Evolutionary conservation across 2,113 vertebrate genomes (phyloP).

Genomic region (Thalassoma bifasciatum): DNA sequence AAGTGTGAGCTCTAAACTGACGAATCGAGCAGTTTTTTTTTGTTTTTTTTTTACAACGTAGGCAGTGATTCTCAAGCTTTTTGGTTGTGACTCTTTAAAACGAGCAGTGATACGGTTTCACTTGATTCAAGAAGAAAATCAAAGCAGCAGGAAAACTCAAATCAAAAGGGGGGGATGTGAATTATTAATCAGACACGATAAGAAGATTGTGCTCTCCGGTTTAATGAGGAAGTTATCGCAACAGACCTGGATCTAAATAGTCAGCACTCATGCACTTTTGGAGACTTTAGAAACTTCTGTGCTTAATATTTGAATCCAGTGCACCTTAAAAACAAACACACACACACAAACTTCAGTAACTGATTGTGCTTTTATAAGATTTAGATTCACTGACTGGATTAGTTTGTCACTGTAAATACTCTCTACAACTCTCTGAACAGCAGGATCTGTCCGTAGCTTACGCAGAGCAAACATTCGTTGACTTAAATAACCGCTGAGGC

Average conservation of each 20-base stretch:
- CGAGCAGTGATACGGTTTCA: too few relatives aligned
- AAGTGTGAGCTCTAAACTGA: slow-evolving; percentile 72
- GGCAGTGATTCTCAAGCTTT: slow-evolving; percentile 23
- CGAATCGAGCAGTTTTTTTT: not conserved
- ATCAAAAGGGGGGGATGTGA: not conserved
- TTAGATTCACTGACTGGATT: slow-evolving; percentile 1
- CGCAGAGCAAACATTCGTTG: slow-evolving; percentile 19
- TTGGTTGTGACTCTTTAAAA: slow-evolving; percentile 24
- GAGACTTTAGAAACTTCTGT: slow-evolving; percentile 52
- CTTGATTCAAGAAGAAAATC: too few relatives aligned
- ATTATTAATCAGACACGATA: not conserved
- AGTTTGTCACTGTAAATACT: slow-evolving; percentile 64
- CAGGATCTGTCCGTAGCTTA: slow-evolving; percentile 70
- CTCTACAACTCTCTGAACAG: slow-evolving; percentile 52
- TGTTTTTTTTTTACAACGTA: not conserved
- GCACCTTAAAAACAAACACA: slow-evolving; percentile 35
- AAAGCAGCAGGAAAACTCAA: not conserved
- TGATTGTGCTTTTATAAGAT: slow-evolving; percentile 7
- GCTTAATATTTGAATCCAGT: slow-evolving; percentile 55
- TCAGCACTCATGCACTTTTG: slow-evolving; percentile 73
- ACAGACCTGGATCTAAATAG: slow-evolving; percentile 57
- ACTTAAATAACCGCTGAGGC: slow-evolving; percentile 13
- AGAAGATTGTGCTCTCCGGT: slow-evolving; percentile 17
- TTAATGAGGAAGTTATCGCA: slow-evolving; percentile 22
- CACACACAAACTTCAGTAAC: not conserved